These are phyloP conservation scores for Nasonovia ribisnigri DNA, from an alignment of 2,888 invertebrate genomes.

Conservation along the genomic window DNA sequence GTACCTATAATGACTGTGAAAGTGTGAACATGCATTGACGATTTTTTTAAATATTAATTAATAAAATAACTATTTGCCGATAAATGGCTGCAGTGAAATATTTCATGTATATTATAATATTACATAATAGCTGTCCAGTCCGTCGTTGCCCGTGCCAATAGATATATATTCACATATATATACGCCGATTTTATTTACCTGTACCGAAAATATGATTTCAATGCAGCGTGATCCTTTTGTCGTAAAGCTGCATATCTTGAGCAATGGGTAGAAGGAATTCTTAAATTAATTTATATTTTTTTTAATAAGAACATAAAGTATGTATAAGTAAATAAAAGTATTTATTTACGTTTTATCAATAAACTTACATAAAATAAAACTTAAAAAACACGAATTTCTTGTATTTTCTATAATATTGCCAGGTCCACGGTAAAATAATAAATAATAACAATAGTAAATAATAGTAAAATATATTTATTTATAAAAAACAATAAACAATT, in stretches of 20 bases:
- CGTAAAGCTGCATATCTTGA: background rate
- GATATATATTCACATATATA: too few relatives aligned
- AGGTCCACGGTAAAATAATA: background rate
- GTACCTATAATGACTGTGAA: background rate
- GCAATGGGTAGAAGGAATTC: background rate
- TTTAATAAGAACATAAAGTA: background rate
- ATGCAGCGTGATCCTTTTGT: background rate
- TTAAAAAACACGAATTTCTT: background rate
- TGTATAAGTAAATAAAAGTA: background rate
- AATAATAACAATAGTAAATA: too few relatives aligned
- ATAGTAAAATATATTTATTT: too few relatives aligned
- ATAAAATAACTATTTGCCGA: background rate
- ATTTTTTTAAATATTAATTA: background rate
- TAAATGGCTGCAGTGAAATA: rapidly evolving
- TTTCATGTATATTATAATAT: background rate
- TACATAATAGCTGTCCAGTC: too few relatives aligned
- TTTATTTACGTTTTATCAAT: background rate
- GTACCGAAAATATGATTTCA: background rate
- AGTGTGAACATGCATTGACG: background rate
- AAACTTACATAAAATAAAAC: background rate
- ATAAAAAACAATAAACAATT: too few relatives aligned
- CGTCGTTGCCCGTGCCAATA: too few relatives aligned
- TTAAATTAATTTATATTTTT: background rate
- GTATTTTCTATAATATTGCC: background rate
- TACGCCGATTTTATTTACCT: background rate